A percentile compares a stretch with the other conserved stretches of the same genome.
These are phyloP conservation scores for Epizoanthus ramosus DNA, from an alignment of 92 coral and sea anemone genomes.

Conservation along the genomic window DNA sequence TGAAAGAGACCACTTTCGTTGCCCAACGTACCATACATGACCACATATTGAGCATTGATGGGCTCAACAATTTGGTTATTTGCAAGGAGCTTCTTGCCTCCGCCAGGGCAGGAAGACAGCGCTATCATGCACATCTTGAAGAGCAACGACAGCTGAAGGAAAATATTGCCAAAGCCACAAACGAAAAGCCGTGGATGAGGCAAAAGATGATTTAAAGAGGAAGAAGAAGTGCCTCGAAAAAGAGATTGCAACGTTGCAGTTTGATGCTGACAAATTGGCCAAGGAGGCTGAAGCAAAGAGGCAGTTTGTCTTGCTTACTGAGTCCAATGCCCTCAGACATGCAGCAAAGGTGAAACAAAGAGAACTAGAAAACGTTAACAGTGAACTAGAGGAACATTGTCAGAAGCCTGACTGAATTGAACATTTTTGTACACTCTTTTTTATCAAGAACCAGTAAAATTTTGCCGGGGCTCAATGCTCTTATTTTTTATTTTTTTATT, in stretches of 20 bases:
- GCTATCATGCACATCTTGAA: background rate
- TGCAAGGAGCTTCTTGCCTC: constrained; percentile 46
- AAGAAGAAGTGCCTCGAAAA: constrained; percentile 22
- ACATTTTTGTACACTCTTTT: too few species aligned
- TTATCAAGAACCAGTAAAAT: too few species aligned
- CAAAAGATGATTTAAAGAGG: constrained; percentile 24
- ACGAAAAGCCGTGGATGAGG: constrained; percentile 4
- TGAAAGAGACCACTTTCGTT: constrained; percentile 12
- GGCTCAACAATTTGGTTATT: constrained; percentile 32
- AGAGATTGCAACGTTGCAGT: constrained; percentile 14
- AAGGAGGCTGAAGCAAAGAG: background rate
- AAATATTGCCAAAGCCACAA: background rate
- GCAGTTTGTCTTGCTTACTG: background rate
- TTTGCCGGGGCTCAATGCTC: too few species aligned
- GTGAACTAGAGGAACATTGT: background rate
- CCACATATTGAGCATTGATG: constrained; percentile 35
- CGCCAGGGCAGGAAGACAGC: constrained; percentile 37
- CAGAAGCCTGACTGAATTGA: too few species aligned
- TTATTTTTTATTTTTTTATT: too few species aligned
- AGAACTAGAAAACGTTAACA: background rate
- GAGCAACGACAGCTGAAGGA: background rate
- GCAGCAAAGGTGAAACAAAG: background rate
- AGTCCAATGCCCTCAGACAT: background rate
- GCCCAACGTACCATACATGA: constrained; percentile 33
- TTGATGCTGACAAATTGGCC: constrained; percentile 22